Evolutionary conservation across 2,797 vertebrate genomes (phyloP).

Genomic region (Buphagus erythrorhynchus): DNA sequence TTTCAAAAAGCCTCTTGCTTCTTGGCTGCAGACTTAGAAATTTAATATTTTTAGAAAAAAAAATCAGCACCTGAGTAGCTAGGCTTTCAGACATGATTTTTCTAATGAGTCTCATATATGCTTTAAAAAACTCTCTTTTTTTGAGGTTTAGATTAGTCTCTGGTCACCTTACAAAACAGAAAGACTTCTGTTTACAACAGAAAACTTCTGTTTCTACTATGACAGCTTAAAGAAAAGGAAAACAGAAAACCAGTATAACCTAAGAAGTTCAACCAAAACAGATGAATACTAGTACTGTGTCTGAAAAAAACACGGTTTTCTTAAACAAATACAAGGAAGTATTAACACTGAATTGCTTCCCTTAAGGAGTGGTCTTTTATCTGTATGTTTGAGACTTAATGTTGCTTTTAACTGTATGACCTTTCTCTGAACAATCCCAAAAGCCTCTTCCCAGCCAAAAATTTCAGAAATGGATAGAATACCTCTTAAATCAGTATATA

Average conservation of each 20-base stretch:
- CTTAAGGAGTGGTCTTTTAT: not conserved
- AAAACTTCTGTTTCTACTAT: not conserved
- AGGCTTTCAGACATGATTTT: not conserved
- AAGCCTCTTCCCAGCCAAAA: conserved; percentile 6
- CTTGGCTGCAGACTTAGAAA: not conserved
- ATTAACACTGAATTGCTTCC: not conserved
- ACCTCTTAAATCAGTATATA: not conserved
- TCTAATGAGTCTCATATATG: not conserved
- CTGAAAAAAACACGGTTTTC: not conserved
- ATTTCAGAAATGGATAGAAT: not conserved
- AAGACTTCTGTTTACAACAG: not conserved
- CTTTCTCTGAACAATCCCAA: not conserved
- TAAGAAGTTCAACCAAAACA: not conserved
- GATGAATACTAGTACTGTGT: not conserved
- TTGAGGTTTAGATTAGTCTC: not conserved
- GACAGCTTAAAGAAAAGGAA: not conserved
- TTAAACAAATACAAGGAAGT: not conserved
- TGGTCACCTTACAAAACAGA: not conserved
- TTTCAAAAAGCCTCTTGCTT: not conserved
- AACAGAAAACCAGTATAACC: not conserved
- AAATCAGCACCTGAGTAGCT: not conserved
- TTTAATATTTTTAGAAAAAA: accelerated
- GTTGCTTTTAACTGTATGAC: not conserved
- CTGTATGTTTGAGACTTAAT: not conserved
- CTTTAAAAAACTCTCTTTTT: not conserved